Percentiles rank a stretch among this genome's conserved stretches.
Evolutionary conservation across 2,797 vertebrate genomes (phyloP).

Genomic region (Mallotus villosus): DNA sequence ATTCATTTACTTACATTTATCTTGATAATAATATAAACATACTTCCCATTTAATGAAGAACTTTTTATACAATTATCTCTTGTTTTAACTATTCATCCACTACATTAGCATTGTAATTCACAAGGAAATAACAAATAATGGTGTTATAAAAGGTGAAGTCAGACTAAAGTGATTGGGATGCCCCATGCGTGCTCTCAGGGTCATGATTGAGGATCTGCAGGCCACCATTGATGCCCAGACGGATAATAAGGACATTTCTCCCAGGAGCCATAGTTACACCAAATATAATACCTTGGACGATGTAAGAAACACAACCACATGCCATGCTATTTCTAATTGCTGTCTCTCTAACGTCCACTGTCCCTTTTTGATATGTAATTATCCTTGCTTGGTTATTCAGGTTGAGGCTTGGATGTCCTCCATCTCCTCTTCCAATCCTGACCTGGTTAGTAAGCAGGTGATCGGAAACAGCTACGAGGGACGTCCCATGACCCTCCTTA

Average conservation of each 20-base stretch:
- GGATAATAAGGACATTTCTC: slow-evolving; percentile 61
- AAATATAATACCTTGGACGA: slow-evolving; percentile 88
- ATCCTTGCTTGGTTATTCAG: slow-evolving; percentile 63
- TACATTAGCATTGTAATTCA: background rate
- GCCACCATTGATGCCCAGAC: slow-evolving; percentile 73
- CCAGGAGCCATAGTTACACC: slow-evolving; percentile 80
- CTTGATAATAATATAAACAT: background rate
- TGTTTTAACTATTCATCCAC: no score
- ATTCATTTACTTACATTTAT: background rate
- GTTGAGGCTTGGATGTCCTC: slow-evolving; percentile 84
- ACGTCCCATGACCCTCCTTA: slow-evolving; percentile 81
- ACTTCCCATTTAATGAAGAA: background rate
- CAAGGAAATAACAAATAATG: background rate
- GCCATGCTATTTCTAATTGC: background rate
- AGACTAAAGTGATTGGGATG: background rate
- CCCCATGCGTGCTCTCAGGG: slow-evolving; percentile 65
- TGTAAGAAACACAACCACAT: slow-evolving; percentile 63
- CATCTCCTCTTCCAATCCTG: slow-evolving; percentile 73
- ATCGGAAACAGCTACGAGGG: slow-evolving; percentile 88
- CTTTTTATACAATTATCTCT: background rate
- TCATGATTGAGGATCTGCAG: slow-evolving; percentile 85
- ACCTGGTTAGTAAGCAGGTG: slow-evolving; percentile 77
- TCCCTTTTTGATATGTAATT: background rate
- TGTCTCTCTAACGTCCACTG: background rate
- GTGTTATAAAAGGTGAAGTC: background rate